Evolutionary conservation across 1,140 invertebrate species (phyloP).

Genomic region (Aricia agestis): DNA sequence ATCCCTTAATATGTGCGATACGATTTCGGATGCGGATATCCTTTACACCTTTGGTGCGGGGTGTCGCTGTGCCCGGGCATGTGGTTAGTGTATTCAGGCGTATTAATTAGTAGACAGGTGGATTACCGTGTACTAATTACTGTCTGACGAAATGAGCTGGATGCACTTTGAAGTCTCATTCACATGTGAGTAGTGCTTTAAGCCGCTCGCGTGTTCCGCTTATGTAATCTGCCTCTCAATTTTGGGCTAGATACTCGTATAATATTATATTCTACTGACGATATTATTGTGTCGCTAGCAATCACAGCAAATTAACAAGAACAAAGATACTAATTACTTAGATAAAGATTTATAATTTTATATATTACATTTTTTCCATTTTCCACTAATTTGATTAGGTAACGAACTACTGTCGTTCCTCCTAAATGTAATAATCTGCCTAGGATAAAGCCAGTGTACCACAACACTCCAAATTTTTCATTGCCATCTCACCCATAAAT

Average conservation of each 20-base stretch:
- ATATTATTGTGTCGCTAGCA: too few species aligned
- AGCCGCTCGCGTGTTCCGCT: background rate
- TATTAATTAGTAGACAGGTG: slow-evolving; percentile 3
- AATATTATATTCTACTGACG: too few species aligned
- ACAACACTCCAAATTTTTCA: slow-evolving; percentile 63
- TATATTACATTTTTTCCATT: too few species aligned
- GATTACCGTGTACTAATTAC: background rate
- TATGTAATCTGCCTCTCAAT: background rate
- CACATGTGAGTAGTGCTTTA: background rate
- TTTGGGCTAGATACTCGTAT: too few species aligned
- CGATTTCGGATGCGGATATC: background rate
- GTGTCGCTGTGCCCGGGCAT: background rate
- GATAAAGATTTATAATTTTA: too few species aligned
- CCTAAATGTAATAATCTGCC: background rate
- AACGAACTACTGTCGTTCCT: too few species aligned
- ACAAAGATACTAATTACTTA: too few species aligned
- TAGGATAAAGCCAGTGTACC: background rate
- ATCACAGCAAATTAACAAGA: too few species aligned
- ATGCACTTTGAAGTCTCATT: slow-evolving; percentile 1
- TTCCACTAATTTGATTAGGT: too few species aligned
- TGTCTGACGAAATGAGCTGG: background rate
- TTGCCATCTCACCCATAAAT: slow-evolving; percentile 70
- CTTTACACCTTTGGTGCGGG: background rate
- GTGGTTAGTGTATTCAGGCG: background rate
- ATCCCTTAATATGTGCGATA: too few species aligned